Base-by-base conservation (phyloP, 2,888 invertebrate species). In the Agrilus biguttatus region DNA sequence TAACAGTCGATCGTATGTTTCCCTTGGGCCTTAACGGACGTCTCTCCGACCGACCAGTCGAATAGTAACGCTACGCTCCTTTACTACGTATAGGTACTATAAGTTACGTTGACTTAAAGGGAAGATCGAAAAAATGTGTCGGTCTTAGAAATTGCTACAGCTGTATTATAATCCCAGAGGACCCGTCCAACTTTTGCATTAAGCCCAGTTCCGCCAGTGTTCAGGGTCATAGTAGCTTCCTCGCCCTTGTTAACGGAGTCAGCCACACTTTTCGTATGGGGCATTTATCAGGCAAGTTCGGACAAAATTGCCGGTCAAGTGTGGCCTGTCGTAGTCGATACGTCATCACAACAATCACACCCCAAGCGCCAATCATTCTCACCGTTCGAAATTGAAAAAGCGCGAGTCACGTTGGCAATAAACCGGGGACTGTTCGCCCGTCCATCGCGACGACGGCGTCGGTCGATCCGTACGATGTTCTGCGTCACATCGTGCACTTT, bases 341-440 rank as follows among this genome's bases (percentile, higher is more conserved):
- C 61, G 66, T 67, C 66, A 67, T 66, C 65, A 60, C 59, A 63
- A 62, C 65, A 67, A 66, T 66, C 65, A 63, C 65, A 66, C 66
- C 66, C 66, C 59, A 55, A 67, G 65, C 66, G 65, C 63, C 66
- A 65, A 67, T 67, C 65, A 65, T 64, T 62, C 62, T 59, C 60
- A 57, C 59, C 56, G 60, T 59, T 59, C 62, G 63, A 66, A 67
- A 67, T 67, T 67, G 66, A 66, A 67, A 66, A 67, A 65, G 64
- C 65, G 65, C 63, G 63, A 65, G 63, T 63, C 66, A 66, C 66
- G 65, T 63, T 60, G 60, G 63, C 65, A 66, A 65, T 66, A 67
- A 67, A 66, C 62, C 57, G 60, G 56, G 58, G 60, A 58, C 62
- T 60, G 62, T 63, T 62, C 62, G 63, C 62, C 60, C 64, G 64